Evolutionary conservation across 2,888 invertebrate species (phyloP), one percentile per base, ranked within the genome.

Genomic region (Nasonovia ribisnigri): DNA sequence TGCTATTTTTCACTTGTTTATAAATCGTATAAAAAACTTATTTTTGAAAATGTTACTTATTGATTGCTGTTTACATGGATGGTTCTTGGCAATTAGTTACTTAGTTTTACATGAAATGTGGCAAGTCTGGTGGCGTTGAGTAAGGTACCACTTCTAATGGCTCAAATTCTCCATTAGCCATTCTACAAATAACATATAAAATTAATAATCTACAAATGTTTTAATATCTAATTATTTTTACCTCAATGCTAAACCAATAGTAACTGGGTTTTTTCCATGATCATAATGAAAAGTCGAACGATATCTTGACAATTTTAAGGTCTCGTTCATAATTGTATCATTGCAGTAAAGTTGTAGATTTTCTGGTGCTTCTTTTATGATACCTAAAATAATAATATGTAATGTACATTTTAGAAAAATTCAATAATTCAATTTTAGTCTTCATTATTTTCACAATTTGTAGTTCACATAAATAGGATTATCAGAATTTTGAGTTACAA

Each of bases 71-170:
- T 93, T 90, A 93, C 93, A 93, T 93, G 54, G 93, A 90, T 36
- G 93, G 93, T 87, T 94, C 94, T 93, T 88, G 93, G 57, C 94
- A 91, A 88, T 94, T 94, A 51, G 94, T 36, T 88, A 92, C 91
- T 84, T 92, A 92, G 77, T 92, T 94, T 96, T 99, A 99, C 99
- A 99, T 99, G 54, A 99, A 99, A 96, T 99, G 99, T 87, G 99
- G 99, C 96, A 99, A 97, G 96, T 99, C 99, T 46, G 99, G 99
- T 77, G 99, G 99, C 95, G 98, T 97, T 48, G 99, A 99, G 96
- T 99, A 98, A 90, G 98, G 97, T 95, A 98, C 98, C 96, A 99
- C 97, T 96, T 99, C 98, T 95, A 99, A 96, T 86, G 97, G 90
- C 96, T 99, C 99, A 96, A 98, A 99, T 95, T 97, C 97, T 87